Percentiles rank a stretch among this genome's conserved stretches.
phyloP scores from a whole-genome alignment of 1,140 invertebrate genomes.

The Dendrolimus kikuchii region DNA sequence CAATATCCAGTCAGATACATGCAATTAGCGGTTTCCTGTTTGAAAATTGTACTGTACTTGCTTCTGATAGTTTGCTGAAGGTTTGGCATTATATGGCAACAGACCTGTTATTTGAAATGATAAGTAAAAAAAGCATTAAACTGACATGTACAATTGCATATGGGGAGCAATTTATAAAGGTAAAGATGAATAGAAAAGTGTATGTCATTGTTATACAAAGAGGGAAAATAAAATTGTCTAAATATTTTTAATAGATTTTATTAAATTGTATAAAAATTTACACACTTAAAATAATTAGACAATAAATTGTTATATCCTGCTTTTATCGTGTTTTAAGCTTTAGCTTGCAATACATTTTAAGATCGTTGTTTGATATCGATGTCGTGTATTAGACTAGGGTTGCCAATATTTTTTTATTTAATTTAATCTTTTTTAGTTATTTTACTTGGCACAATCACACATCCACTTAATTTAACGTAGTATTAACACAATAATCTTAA shows the following conservation, averaged over 20 bases:
- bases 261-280: conserved; percentile 64
- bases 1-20: too few relatives aligned
- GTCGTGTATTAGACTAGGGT: conserved; percentile 7
- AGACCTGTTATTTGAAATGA: not conserved
- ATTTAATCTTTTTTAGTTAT: conserved; percentile 1
- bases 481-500: conserved; percentile 18
- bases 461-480: not conserved
- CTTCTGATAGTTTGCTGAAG: too few relatives aligned
- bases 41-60: too few relatives aligned
- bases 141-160: too few relatives aligned
- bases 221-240: conserved; percentile 16
- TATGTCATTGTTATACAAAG: conserved; percentile 1
- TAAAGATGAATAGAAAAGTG: too few relatives aligned
- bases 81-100: too few relatives aligned
- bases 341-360: conserved; percentile 11
- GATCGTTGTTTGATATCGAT: conserved; percentile 9
- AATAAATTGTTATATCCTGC: conserved; percentile 27
- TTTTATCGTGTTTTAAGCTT: conserved; percentile 9
- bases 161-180: too few relatives aligned
- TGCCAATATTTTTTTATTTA: not conserved
- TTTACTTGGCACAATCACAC: conserved; percentile 12
- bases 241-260: conserved; percentile 43
- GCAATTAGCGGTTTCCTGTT: too few relatives aligned
- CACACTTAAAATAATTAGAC: conserved; percentile 43
- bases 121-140: not conserved